These are phyloP conservation scores for Hirtodrosophila alboralis DNA, from an alignment of 2,888 invertebrate genomes.

Conservation along the genomic window DNA sequence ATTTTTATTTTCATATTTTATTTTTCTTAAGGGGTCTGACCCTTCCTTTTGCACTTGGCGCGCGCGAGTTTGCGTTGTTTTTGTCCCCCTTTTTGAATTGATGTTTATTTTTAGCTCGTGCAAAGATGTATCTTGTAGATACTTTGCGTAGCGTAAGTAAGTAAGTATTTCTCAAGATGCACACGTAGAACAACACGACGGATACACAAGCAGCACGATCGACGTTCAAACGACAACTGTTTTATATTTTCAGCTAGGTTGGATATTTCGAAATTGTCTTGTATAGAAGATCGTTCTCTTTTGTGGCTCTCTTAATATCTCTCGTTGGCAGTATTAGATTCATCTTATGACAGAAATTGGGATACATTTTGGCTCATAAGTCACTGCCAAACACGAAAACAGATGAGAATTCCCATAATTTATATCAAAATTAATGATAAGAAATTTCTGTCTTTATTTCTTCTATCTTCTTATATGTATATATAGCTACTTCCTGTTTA, in stretches of 20 bases:
- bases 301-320: constrained; percentile 32
- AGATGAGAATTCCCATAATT: too few species aligned
- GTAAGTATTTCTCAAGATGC: constrained; percentile 36
- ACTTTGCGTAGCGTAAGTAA: constrained; percentile 38
- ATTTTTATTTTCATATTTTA: constrained; percentile 25
- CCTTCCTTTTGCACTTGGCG: constrained; percentile 63
- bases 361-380: too few species aligned
- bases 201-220: constrained; percentile 61
- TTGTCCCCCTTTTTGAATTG: constrained; percentile 64
- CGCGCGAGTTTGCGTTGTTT: constrained; percentile 55
- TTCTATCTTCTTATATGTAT: too few species aligned
- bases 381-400: constrained; percentile 5
- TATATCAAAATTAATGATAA: too few species aligned
- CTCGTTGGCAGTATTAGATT: constrained; percentile 7
- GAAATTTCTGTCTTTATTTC: too few species aligned
- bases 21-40: constrained; percentile 39
- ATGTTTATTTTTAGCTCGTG: constrained; percentile 60
- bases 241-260: constrained; percentile 32
- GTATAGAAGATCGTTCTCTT: constrained; percentile 33
- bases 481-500: constrained; percentile 12
- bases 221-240: constrained; percentile 60
- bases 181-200: constrained; percentile 16
- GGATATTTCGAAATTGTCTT: constrained; percentile 21
- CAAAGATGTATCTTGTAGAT: constrained; percentile 63
- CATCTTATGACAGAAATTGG: constrained; percentile 8